Percentiles rank a stretch among this genome's conserved stretches.
Evolutionary conservation across 2,888 invertebrate species (phyloP).

Genomic region (Phymatocera aterrima): DNA sequence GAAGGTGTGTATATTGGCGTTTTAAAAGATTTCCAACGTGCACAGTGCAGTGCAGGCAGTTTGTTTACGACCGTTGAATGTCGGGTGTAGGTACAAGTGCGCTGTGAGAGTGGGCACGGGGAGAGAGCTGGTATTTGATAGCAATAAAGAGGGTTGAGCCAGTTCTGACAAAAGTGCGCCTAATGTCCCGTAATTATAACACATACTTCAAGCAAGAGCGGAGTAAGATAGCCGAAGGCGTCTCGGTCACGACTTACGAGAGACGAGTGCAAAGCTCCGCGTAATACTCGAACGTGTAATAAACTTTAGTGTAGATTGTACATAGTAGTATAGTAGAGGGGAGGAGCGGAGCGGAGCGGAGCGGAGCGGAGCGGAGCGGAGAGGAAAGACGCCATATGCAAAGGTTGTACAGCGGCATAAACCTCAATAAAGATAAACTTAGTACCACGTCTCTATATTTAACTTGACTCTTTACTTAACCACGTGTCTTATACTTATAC

Average conservation of each 20-base stretch:
- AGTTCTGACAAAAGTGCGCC: slow-evolving; percentile 1
- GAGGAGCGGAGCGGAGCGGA: slow-evolving; percentile 47
- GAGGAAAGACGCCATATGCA: slow-evolving; percentile 39
- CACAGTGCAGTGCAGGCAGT: background rate
- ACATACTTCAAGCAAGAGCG: slow-evolving; percentile 19
- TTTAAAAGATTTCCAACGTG: background rate
- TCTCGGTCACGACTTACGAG: background rate
- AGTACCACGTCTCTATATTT: slow-evolving; percentile 66
- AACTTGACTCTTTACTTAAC: slow-evolving; percentile 52
- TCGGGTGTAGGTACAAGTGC: background rate
- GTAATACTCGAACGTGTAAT: slow-evolving; percentile 19
- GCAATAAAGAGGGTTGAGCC: slow-evolving; percentile 18
- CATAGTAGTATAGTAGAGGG: background rate
- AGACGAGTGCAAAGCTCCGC: slow-evolving; percentile 19
- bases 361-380: slow-evolving; percentile 56
- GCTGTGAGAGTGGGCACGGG: background rate
- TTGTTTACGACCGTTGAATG: slow-evolving; percentile 21
- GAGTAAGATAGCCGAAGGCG: slow-evolving; percentile 22
- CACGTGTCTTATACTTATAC: slow-evolving; percentile 11
- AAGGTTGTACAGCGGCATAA: slow-evolving; percentile 57
- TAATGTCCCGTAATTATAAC: slow-evolving; percentile 41
- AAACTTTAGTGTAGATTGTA: slow-evolving; percentile 16
- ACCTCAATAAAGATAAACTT: slow-evolving; percentile 68
- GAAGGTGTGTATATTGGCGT: background rate
- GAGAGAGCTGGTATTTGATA: background rate